A percentile compares a stretch with the other conserved stretches of the same genome.
Evolutionary conservation across 2,888 invertebrate species (phyloP).

Genomic region (Choristoneura rosaceana): DNA sequence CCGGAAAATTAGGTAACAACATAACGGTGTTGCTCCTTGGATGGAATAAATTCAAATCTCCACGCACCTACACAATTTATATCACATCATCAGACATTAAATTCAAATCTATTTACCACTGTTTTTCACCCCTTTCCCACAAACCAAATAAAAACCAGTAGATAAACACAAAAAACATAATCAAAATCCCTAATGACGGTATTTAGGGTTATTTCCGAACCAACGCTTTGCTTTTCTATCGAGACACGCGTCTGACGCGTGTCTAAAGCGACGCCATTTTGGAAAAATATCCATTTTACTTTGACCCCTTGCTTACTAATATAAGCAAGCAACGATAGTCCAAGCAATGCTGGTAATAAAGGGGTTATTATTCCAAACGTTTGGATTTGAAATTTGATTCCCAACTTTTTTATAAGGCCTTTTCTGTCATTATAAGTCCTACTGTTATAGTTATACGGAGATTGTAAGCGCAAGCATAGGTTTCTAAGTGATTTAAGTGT

Average conservation of each 20-base stretch:
- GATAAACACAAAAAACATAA: conserved; percentile 61
- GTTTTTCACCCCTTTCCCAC: conserved; percentile 69
- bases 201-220: conserved; percentile 79
- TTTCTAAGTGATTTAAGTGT: conserved; percentile 59
- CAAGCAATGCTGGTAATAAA: conserved; percentile 55
- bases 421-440: conserved; percentile 43
- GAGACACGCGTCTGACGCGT: conserved; percentile 76
- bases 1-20: too few species aligned
- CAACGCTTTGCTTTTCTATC: conserved; percentile 78
- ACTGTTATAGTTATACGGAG: conserved; percentile 38
- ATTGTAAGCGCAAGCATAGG: conserved; percentile 24
- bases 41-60: too few species aligned
- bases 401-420: conserved; percentile 40
- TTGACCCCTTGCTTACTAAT: conserved; percentile 43
- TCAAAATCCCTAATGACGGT: conserved; percentile 77
- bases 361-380: conserved; percentile 74
- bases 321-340: conserved; percentile 9
- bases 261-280: conserved; percentile 69
- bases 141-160: conserved; percentile 54
- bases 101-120: not conserved
- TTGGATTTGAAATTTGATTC: conserved; percentile 69
- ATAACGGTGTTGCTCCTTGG: too few species aligned
- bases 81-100: not conserved
- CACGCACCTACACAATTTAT: too few species aligned
- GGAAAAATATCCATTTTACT: conserved; percentile 53